Percentiles rank a stretch among this genome's conserved stretches.
Evolutionary conservation across 2,888 invertebrate genomes (phyloP).

Genomic region (Tuberolachnus salignus): DNA sequence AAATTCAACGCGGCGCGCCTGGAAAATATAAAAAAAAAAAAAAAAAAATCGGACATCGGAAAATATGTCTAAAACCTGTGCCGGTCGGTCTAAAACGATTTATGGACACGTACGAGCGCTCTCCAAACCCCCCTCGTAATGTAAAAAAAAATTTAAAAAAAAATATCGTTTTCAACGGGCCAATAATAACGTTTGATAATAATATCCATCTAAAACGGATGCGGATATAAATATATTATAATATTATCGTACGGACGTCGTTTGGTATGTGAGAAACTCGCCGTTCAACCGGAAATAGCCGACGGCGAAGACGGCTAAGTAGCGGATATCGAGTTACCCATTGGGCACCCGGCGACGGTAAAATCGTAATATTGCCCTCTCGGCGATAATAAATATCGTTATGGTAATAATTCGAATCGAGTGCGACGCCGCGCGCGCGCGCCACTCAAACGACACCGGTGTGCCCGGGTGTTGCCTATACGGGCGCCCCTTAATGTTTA

Average conservation of each 20-base stretch:
- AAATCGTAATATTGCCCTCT: conserved; percentile 12
- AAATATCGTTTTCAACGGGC: no score
- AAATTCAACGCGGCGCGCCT: no score
- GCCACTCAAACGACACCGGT: neutral
- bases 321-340: conserved; percentile 41
- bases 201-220: no score
- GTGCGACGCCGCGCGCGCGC: neutral
- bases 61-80: no score
- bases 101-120: no score
- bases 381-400: neutral
- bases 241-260: neutral
- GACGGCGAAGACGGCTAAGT: conserved; percentile 44
- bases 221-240: neutral
- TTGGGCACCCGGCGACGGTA: conserved; percentile 8
- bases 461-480: conserved; percentile 26
- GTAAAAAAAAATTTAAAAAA: no score
- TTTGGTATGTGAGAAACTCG: conserved; percentile 8
- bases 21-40: no score
- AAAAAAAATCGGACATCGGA: no score
- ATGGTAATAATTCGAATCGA: no score
- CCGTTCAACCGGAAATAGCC: conserved; percentile 30
- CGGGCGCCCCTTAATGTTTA: neutral
- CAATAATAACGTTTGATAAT: no score
- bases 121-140: no score
- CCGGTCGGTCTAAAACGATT: no score